These are phyloP conservation scores for Echinometra lucunter DNA, from an alignment of 53 echinoderm and acorn worm genomes.

Conservation along the genomic window DNA sequence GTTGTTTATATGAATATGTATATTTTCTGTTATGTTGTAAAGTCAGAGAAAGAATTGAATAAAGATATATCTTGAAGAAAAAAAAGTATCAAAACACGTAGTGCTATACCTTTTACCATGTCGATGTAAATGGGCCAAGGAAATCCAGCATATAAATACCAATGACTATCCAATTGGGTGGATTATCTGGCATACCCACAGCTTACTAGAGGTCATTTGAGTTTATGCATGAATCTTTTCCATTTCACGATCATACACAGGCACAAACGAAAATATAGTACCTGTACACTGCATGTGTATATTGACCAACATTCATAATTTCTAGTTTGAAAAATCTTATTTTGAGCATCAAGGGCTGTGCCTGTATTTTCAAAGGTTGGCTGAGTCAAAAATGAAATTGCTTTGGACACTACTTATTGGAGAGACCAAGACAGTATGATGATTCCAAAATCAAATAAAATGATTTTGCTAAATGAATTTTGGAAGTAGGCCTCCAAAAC, in stretches of 20 bases:
- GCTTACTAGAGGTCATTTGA: constrained; percentile 5
- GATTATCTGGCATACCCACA: not conserved
- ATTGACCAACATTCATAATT: not conserved
- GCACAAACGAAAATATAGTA: not conserved
- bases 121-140: not conserved
- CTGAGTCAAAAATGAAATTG: not conserved
- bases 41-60: no score
- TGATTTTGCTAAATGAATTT: not conserved
- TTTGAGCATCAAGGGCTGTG: not conserved
- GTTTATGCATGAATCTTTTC: constrained; percentile 22
- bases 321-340: not conserved
- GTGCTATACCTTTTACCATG: no score
- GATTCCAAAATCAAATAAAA: not conserved
- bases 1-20: no score
- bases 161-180: constrained; percentile 31
- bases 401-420: not conserved
- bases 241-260: not conserved
- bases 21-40: no score
- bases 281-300: no score
- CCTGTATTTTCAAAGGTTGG: not conserved
- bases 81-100: no score
- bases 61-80: no score
- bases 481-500: not conserved
- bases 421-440: not conserved
- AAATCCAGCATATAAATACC: not conserved